Evolutionary conservation across 1,140 invertebrate genomes (phyloP).

Genomic region (Phymorhynchus buccinoides): DNA sequence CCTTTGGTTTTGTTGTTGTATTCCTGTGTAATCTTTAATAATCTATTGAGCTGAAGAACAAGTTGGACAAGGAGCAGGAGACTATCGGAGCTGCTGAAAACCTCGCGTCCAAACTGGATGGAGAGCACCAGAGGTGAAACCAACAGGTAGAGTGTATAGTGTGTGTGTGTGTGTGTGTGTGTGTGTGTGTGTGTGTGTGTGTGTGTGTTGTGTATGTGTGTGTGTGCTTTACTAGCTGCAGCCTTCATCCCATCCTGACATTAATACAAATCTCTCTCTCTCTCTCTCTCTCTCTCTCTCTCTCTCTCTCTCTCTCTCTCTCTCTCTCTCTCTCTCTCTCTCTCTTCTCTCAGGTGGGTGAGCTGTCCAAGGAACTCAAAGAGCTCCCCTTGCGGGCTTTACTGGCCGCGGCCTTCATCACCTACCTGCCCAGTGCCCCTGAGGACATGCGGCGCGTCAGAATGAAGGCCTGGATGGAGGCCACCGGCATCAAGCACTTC

Average conservation of each 20-base stretch:
- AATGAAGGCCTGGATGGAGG: conserved; percentile 78
- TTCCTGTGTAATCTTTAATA: not conserved
- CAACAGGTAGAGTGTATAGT: conserved; percentile 70
- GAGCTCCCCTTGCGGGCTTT: conserved; percentile 80
- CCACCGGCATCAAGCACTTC: conserved; percentile 76
- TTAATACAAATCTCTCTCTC: too few species aligned
- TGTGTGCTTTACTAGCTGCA: too few species aligned
- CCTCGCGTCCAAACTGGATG: conserved; percentile 88
- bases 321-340: too few species aligned
- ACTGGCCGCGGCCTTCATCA: conserved; percentile 84
- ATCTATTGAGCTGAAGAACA: conserved; percentile 94
- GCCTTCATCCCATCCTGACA: too few species aligned
- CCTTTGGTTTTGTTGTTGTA: not conserved
- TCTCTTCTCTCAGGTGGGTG: conserved; percentile 67
- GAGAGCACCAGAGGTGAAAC: conserved; percentile 94
- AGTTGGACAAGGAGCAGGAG: conserved; percentile 85
- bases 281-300: too few species aligned
- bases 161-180: too few species aligned
- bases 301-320: too few species aligned
- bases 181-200: too few species aligned
- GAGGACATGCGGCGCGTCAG: conserved; percentile 80
- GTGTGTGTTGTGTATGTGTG: too few species aligned
- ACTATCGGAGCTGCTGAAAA: conserved; percentile 88
- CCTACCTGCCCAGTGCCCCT: conserved; percentile 81
- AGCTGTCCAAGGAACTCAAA: conserved; percentile 70